Base-by-base conservation (phyloP, 2,113 vertebrate genomes). In the Vombatus ursinus region DNA sequence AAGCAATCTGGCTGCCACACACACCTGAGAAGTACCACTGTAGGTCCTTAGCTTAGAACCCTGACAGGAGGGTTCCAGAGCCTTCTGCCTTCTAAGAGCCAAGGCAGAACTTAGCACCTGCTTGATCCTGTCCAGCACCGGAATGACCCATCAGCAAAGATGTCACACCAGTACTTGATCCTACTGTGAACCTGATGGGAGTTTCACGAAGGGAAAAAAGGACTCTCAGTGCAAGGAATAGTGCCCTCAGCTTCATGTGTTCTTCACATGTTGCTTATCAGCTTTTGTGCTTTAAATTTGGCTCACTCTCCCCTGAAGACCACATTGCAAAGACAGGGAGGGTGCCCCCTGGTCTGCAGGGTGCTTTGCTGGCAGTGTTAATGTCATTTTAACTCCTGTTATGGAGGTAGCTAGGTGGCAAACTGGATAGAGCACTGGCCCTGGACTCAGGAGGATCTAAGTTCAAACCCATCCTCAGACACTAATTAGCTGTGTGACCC, bases 1-100 rank as follows among this genome's bases (percentile, higher is more conserved):
- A 0, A 50, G 89, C 23, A 0, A 31, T 24, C 24, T 11, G 1
- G 25, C 24, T 44, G 8, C 57, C 0, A 0, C 7, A 26, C 2
- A 50, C 0, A 0, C 61, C 47, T 8, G 0, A n/a, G 31, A 92
- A 24, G 1, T 3, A 50, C 11, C 47, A 11, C 16, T 8, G 9
- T 7, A 28, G 11, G 24, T 2, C 90, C 50, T 19, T 16, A 1
- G 22, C 68, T 77, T 44, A 37, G 4, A 44, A 22, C 6, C 16
- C 37, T 77, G 14, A 37, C 12, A 37, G 10, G 28, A 37, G 61
- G 61, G 12, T 5, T 37, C 28, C 44, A 0, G 0, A 50, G n/a
- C 22, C 23, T 91, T 37, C 92, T n/a, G 68, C 14, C 19, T 84
- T n/a, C 19, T 19, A 44, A 84, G 8, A 44, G 37, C 28, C n/a